These are phyloP conservation scores for Poeciliopsis paucimaculata DNA, from an alignment of 2,797 vertebrate genomes.

Conservation along the genomic window DNA sequence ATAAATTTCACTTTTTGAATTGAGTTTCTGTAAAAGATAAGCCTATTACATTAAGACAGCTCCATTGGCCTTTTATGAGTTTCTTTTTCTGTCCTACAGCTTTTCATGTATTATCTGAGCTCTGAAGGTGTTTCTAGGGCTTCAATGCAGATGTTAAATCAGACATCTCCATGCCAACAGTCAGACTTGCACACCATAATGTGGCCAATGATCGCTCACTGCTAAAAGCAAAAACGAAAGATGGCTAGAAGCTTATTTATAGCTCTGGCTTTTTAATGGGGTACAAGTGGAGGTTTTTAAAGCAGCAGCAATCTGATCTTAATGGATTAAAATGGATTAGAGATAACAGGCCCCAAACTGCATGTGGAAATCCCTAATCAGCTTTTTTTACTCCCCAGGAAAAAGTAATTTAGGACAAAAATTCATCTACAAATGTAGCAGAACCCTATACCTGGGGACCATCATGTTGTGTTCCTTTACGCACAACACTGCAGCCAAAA, in stretches of 20 bases:
- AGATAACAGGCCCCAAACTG: background rate
- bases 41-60: background rate
- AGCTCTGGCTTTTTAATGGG: background rate
- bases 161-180: background rate
- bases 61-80: background rate
- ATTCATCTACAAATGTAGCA: background rate
- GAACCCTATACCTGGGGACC: background rate
- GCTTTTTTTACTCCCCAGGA: background rate
- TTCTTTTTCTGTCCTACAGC: background rate
- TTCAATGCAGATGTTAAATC: background rate
- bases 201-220: background rate
- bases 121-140: background rate
- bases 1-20: background rate
- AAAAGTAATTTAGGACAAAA: background rate
- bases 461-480: background rate
- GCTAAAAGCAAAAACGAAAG: background rate
- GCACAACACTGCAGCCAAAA: background rate
- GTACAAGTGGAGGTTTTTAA: background rate
- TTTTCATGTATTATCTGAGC: background rate
- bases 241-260: constrained; percentile 4
- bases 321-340: background rate
- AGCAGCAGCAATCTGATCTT: background rate
- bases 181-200: background rate
- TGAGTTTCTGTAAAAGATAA: background rate
- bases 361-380: constrained; percentile 1